Evolutionary conservation across 2,888 invertebrate genomes (phyloP).

Genomic region (Trimorus sp.): DNA sequence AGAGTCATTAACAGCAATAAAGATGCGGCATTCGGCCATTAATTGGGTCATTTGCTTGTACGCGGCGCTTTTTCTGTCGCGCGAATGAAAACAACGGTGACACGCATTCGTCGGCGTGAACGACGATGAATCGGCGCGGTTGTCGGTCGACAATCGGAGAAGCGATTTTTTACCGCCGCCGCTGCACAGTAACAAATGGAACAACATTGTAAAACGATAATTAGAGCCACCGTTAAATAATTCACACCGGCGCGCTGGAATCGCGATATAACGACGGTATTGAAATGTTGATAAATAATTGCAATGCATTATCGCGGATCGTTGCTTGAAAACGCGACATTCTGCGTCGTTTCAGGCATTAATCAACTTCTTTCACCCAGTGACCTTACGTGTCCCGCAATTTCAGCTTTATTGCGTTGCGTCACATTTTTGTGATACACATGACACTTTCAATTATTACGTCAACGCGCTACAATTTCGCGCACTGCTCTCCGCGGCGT

Average conservation of each 20-base stretch:
- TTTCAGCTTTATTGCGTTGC: slow-evolving; percentile 40
- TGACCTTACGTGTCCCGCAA: slow-evolving; percentile 29
- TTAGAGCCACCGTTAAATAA: slow-evolving; percentile 18
- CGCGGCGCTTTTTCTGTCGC: slow-evolving; percentile 27
- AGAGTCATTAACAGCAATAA: slow-evolving; percentile 53
- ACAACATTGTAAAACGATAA: slow-evolving; percentile 19
- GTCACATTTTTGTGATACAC: slow-evolving; percentile 40
- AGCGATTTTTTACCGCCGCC: no score
- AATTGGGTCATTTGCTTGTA: slow-evolving; percentile 57
- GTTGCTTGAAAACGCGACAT: slow-evolving; percentile 6
- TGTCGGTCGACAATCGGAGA: no score
- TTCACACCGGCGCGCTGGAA: neutral
- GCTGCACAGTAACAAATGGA: slow-evolving; percentile 15
- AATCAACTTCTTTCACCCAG: slow-evolving; percentile 47
- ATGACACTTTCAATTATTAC: slow-evolving; percentile 51
- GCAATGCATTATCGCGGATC: slow-evolving; percentile 20
- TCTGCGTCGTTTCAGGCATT: slow-evolving; percentile 16
- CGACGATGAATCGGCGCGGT: neutral
- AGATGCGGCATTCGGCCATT: slow-evolving; percentile 60
- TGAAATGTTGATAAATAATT: slow-evolving; percentile 42
- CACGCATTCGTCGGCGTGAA: slow-evolving; percentile 6
- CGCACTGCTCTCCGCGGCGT: slow-evolving; percentile 4
- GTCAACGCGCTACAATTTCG: slow-evolving; percentile 20
- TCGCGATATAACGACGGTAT: neutral
- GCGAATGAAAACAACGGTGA: slow-evolving; percentile 10